Evolutionary conservation across 2,797 vertebrate species (phyloP), one percentile per base, ranked within the genome.

Genomic region (Oreonectes daqikongensis): DNA sequence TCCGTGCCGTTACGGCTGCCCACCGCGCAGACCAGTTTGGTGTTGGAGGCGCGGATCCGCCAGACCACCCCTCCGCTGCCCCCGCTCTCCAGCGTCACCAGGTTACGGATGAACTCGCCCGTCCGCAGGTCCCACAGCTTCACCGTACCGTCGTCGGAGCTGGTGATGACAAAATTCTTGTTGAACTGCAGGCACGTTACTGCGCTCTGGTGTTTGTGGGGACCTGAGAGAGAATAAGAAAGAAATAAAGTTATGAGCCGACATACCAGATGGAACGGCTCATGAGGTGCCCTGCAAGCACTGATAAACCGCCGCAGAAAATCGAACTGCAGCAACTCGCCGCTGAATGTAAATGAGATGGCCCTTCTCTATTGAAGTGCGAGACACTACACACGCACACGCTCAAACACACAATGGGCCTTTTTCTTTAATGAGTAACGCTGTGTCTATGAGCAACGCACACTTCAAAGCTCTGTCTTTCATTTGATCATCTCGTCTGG

Each of bases 141-240:
- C 80, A 99, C 98, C 72, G 98, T 99, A 90, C 98, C 98, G 76
- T 99, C 98, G 80, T 99, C 98, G 73, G 98, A 99, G 93, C 98
- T 99, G 92, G 98, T 99, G 94, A 99, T 97, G 88, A 99, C 98
- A 92, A 99, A 99, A 95, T 99, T 99, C 95, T 99, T 99, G 93
- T 99, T 99, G 94, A 99, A 99, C 94, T 99, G 98, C 93, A 99
- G 97, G 95, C 98, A 99, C 86, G 98, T 99, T 89, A 99, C 98
- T 85, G 98, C 98, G 84, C 98, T 99, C 94, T 99, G 98, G 95
- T 99, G 98, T 92, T 99, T 99, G 91, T 98, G 96, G 85, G 98
- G 98, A 94, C 98, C 98, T 99, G 86, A 14, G 32, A 64, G n/a
- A 17, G 5, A 64, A 42, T 12, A 61, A 7, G 46, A 24, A n/a